phyloP scores from a whole-genome alignment of 2,888 invertebrate species.

The Meandrusa payeni region DNA sequence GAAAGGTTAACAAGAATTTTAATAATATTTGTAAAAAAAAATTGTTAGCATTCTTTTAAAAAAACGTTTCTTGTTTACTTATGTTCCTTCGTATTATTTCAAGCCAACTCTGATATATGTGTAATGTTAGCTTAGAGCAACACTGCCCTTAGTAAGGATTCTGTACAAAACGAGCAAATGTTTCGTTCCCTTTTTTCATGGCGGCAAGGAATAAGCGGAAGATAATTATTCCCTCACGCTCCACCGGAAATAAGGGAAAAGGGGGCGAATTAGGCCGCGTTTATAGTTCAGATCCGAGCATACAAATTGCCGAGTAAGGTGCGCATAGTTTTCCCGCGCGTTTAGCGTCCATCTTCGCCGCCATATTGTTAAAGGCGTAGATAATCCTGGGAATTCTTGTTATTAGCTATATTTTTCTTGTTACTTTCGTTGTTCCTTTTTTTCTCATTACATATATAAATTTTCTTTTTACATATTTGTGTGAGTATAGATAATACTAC shows the following conservation, averaged over 20 bases:
- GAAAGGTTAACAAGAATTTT: too few relatives aligned
- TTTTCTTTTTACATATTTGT: too few relatives aligned
- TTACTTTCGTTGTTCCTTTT: too few relatives aligned
- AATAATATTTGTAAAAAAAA: too few relatives aligned
- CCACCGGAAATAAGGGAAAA: conserved; percentile 25
- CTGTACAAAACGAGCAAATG: conserved; percentile 13
- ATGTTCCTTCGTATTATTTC: too few relatives aligned
- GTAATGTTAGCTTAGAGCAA: background rate
- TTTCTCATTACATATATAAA: too few relatives aligned
- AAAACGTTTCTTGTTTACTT: too few relatives aligned
- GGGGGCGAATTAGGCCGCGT: conserved; percentile 23
- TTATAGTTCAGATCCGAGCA: conserved; percentile 23
- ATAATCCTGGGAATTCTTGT: too few relatives aligned
- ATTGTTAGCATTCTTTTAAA: too few relatives aligned
- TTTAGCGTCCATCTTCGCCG: conserved; percentile 17
- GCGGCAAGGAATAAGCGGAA: conserved; percentile 29
- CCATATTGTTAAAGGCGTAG: conserved; percentile 8
- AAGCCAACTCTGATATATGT: too few relatives aligned
- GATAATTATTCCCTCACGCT: conserved; percentile 32
- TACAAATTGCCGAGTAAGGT: conserved; percentile 22
- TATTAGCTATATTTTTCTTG: too few relatives aligned
- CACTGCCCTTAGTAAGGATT: conserved; percentile 12
- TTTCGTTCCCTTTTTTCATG: conserved; percentile 32
- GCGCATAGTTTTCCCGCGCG: conserved; percentile 20
- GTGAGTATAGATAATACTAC: too few relatives aligned